Base-by-base conservation (phyloP, 2,888 invertebrate genomes). In the Drosophila setosimentum region DNA sequence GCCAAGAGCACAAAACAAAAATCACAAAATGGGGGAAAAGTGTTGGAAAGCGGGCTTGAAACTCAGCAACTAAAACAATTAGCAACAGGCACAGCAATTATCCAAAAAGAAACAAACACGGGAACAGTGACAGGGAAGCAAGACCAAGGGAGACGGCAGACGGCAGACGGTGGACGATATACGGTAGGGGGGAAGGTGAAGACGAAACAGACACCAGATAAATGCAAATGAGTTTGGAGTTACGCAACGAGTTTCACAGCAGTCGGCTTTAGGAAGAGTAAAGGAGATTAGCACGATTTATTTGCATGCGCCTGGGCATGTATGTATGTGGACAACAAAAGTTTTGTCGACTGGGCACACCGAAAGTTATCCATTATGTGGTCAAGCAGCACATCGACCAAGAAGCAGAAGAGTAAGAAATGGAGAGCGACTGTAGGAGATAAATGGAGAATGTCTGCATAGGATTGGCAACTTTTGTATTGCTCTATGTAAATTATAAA, bases 221-320 rank as follows among this genome's bases (percentile, higher is more conserved):
- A 84, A 85, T 85, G 89, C 85, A 85, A 85, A 85, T 85, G 76
- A 89, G 89, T 89, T 73, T 73, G 33, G 63, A 63, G 68, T 69
- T 78, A 64, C 49, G 51, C 29, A 50, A 32, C 45, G 61, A 79
- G 70, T 82, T 79, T 68, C 70, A 51, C 61, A 85, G 82, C 88
- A 89, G 79, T 73, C 77, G 77, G 87, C 82, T 87, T 85, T 73
- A 76, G 73, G 75, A 69, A 51, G 53, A 49, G 83, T 68, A 68
- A 72, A 79, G 76, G 78, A 86, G 87, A 87, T 90, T 87, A 87
- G 87, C 87, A 87, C 83, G 76, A 87, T 90, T 87, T 87, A 90
- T 87, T 40, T 40, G 2, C 32, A 51, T 16, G 24, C 24, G 45
- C 8, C 16, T 45, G 24, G 16, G 24, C 42, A 42, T 42, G 42